Evolutionary conservation across 2,888 invertebrate species (phyloP), one percentile per base, ranked within the genome.

Genomic region (Hirtodrosophila cameraria): DNA sequence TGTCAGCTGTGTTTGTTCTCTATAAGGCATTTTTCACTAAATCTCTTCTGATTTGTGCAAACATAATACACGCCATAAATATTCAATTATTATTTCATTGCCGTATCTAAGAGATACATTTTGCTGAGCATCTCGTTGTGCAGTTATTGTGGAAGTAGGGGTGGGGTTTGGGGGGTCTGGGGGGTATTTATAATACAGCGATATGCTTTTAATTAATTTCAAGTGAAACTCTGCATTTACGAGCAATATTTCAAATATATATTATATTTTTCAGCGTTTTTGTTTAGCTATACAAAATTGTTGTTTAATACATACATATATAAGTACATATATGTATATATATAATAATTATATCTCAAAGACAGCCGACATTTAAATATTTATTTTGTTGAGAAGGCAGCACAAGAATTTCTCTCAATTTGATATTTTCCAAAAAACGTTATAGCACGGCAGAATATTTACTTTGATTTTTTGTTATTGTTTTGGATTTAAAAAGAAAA

Each of bases 131-230:
- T 55, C 62, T 66, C 60, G 77, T 64, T 75, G 77, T 69, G 69
- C 68, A 71, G 46, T 35, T 65, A 48, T 12, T 30, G 28, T 25
- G n/a, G n/a, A n/a, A n/a, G n/a, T n/a, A n/a, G n/a, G n/a, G n/a
- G n/a, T n/a, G n/a, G n/a, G n/a, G n/a, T 23, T 23, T 23, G 30
- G 35, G 25, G n/a, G 23, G n/a, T 28, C 50, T 12, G 28, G 49
- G 57, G 38, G 39, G 87, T 83, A 83, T 83, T 83, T 84, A 76
- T 66, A 83, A 86, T 83, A 83, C 87, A 85, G 71, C 83, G 87
- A 83, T 83, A 83, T 83, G 87, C 85, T 63, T 84, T 86, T 66
- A 64, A 67, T 70, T 59, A 38, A 67, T 62, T 81, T 72, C 54
- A 64, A 62, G 41, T 64, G 68, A 68, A 68, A 72, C 67, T 71